phyloP scores from a whole-genome alignment of 2,797 vertebrate genomes.

The Dendrocincla tyrannina region DNA sequence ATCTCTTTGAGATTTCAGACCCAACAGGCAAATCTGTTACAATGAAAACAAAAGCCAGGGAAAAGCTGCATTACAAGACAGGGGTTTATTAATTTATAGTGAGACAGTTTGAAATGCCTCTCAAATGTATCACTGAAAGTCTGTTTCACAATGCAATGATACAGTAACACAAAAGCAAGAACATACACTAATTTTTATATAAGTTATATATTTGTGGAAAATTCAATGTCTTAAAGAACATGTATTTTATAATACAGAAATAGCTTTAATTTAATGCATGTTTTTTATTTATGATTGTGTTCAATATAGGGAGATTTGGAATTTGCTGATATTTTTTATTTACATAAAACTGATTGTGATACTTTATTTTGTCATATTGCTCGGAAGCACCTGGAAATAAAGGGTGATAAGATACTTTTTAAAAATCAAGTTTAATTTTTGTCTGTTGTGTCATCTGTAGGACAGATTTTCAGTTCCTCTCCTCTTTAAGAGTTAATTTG shows the following conservation, averaged over 20 bases:
- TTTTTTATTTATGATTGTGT: background rate
- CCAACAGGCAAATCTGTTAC: slow-evolving; percentile 39
- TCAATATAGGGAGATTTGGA: background rate
- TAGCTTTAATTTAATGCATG: background rate
- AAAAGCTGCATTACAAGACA: background rate
- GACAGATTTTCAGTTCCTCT: background rate
- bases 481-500: background rate
- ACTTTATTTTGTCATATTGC: background rate
- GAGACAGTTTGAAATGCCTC: background rate
- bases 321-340: slow-evolving; percentile 23
- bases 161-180: background rate
- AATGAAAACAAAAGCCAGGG: background rate
- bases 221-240: background rate
- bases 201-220: slow-evolving; percentile 4
- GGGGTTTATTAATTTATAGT: background rate
- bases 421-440: background rate
- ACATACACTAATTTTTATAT: slow-evolving; percentile 1
- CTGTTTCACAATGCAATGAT: slow-evolving; percentile 6
- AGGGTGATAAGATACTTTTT: background rate
- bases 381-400: slow-evolving; percentile 49
- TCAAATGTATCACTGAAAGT: background rate
- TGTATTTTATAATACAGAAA: slow-evolving; percentile 17
- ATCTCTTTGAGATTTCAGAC: slow-evolving; percentile 38
- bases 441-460: background rate
- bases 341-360: background rate